Evolutionary conservation across 2,113 vertebrate genomes (phyloP).

Genomic region (Otus sunia): DNA sequence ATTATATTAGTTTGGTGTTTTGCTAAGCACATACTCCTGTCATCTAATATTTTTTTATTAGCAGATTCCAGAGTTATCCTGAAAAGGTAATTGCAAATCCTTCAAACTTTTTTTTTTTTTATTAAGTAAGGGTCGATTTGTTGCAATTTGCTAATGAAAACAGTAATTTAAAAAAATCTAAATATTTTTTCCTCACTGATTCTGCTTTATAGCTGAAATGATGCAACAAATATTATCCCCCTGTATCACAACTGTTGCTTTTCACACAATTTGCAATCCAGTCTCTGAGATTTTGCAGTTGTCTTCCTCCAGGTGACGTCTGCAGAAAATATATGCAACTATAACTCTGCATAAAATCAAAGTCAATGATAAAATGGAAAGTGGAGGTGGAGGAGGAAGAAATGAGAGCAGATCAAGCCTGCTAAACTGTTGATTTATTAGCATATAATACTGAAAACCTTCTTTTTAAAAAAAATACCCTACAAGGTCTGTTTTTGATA

Average conservation of each 20-base stretch:
- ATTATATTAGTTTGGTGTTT: background rate
- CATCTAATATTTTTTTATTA: background rate
- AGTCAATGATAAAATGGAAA: conserved; percentile 60
- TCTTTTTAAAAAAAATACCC: background rate
- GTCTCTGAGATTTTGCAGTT: conserved; percentile 11
- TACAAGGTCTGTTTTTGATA: conserved; percentile 60
- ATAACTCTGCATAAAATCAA: conserved; percentile 57
- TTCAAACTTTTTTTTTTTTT: background rate
- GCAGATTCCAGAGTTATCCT: background rate
- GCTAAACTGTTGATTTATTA: conserved; percentile 22
- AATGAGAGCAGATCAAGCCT: conserved; percentile 13
- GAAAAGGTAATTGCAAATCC: background rate
- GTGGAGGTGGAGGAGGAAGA: background rate
- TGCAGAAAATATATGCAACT: background rate
- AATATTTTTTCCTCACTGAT: background rate
- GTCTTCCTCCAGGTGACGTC: background rate
- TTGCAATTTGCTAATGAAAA: background rate
- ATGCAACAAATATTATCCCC: background rate
- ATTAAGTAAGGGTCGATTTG: background rate
- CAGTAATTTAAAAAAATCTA: background rate
- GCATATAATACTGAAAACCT: conserved; percentile 24
- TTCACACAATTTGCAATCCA: background rate
- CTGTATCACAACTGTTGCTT: background rate
- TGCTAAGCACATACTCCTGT: background rate
- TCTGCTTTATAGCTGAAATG: background rate